Conservation (phyloP, 1,140 invertebrate species). For the Cephus cinctus region DNA sequence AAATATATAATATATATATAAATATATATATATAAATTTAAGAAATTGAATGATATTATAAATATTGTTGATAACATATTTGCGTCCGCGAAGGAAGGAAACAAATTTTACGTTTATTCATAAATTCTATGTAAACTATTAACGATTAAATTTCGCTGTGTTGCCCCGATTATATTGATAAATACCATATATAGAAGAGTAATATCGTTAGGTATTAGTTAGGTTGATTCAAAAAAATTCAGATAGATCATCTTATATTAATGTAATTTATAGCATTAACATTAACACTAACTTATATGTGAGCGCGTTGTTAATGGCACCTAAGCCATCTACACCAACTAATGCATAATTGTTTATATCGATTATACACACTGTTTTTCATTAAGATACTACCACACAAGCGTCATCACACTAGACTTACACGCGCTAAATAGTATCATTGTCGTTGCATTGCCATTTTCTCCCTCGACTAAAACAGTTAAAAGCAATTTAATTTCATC, state of each 20-base stretch:
- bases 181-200: conserved; percentile 20
- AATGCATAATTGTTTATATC: conserved; percentile 9
- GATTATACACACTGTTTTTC: conserved; percentile 9
- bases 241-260: too few species aligned
- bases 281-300: not conserved
- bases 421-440: conserved; percentile 1
- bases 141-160: conserved; percentile 34
- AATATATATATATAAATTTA: conserved; percentile 21
- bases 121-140: conserved; percentile 42
- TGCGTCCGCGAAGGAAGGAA: conserved; percentile 41
- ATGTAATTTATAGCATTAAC: not conserved
- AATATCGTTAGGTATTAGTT: conserved; percentile 28
- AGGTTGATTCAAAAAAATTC: too few species aligned
- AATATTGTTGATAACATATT: conserved; percentile 49
- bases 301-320: conserved; percentile 4
- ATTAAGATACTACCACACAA: conserved; percentile 9
- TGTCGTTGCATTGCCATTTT: not conserved
- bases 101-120: conserved; percentile 37
- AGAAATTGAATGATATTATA: conserved; percentile 37
- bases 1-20: conserved; percentile 23
- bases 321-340: not conserved
- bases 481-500: not conserved
- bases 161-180: conserved; percentile 17
- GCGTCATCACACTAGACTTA: conserved; percentile 24
- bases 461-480: conserved; percentile 5